Percentiles rank a stretch among this genome's conserved stretches.
These are phyloP conservation scores for Taeniopygia guttata DNA, from an alignment of 2,797 vertebrate species.

Conservation along the genomic window DNA sequence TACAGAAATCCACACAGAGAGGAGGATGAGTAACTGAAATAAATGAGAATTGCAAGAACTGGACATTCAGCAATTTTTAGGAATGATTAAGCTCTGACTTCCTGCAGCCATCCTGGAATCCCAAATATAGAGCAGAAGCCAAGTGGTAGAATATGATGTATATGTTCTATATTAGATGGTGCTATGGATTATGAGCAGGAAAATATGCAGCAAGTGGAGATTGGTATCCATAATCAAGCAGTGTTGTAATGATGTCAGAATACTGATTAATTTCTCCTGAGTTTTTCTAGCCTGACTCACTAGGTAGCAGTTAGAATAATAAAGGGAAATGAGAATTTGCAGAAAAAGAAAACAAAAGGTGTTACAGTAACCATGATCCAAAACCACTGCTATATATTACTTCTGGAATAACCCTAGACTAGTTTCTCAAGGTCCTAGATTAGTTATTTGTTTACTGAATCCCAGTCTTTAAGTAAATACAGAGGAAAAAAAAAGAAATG, in stretches of 20 bases:
- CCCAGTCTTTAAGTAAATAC: background rate
- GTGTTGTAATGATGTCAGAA: background rate
- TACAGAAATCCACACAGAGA: background rate
- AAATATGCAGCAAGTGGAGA: background rate
- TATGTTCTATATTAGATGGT: background rate
- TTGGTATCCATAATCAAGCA: background rate
- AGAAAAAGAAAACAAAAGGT: background rate
- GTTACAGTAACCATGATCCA: background rate
- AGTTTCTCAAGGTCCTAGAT: background rate
- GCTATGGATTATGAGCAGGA: background rate
- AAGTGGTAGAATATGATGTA: background rate
- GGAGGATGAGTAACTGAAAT: background rate
- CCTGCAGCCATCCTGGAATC: background rate
- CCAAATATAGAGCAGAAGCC: background rate
- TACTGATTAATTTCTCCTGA: background rate
- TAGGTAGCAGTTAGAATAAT: background rate
- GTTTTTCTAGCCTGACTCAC: background rate
- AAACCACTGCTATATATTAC: background rate
- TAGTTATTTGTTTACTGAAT: background rate
- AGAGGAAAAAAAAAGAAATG: background rate
- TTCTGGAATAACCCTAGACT: background rate
- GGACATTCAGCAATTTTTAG: background rate
- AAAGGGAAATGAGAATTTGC: background rate
- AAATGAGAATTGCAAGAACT: background rate
- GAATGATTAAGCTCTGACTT: background rate